Conservation (phyloP, 2,113 vertebrate genomes). For the Falco punctatus region DNA sequence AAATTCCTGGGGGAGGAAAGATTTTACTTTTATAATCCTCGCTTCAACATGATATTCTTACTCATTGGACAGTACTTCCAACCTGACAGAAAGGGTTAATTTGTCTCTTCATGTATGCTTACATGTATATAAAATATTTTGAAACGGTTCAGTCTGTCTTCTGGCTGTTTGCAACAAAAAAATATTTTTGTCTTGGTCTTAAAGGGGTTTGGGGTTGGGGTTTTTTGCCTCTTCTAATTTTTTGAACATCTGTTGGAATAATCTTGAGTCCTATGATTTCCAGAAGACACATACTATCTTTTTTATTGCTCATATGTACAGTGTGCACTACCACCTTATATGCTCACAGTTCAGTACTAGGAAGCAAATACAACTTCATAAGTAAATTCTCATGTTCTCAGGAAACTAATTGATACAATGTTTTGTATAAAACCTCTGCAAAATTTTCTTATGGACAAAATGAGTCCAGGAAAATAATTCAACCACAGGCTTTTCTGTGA, state of each 20-base stretch:
- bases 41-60: not conserved
- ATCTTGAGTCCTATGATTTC: not conserved
- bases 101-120: not conserved
- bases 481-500: not conserved
- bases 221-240: not conserved
- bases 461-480: not conserved
- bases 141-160: not conserved
- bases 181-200: not conserved
- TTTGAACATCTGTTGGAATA: not conserved
- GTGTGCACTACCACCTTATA: not conserved
- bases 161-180: not conserved
- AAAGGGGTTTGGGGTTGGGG: fast-evolving
- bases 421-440: not conserved
- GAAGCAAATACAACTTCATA: not conserved
- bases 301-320: not conserved
- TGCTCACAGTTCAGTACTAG: not conserved
- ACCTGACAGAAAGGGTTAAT: not conserved
- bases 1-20: not conserved
- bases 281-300: not conserved
- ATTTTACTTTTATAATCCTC: not conserved
- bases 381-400: not conserved
- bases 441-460: not conserved
- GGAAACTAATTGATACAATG: not conserved
- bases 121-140: not conserved
- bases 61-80: not conserved